Conservation (phyloP, 2,797 vertebrate genomes). For the Odontamblyopus rebecca region DNA sequence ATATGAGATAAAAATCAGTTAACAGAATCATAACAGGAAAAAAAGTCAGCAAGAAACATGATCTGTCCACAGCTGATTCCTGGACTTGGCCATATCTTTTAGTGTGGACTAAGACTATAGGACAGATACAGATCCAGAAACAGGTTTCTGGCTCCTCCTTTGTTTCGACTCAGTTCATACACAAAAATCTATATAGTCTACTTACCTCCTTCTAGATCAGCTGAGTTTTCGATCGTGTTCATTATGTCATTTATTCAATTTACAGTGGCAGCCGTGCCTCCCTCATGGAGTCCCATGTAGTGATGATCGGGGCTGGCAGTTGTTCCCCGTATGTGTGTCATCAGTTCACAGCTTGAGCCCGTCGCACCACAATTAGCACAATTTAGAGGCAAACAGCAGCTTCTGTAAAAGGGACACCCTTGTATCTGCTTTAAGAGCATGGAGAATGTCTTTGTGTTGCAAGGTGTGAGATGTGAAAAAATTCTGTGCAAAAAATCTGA, state of each 20-base stretch:
- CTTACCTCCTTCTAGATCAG: not conserved
- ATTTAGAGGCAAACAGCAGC: not conserved
- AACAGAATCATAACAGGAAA: no score
- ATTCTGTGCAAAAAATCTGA: no score
- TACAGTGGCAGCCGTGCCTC: not conserved
- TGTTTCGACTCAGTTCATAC: not conserved
- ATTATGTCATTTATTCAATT: not conserved
- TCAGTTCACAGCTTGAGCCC: slow-evolving; percentile 1
- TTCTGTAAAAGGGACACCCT: not conserved
- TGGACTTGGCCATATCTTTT: not conserved
- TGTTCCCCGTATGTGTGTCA: not conserved
- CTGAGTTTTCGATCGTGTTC: not conserved
- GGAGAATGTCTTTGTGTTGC: not conserved
- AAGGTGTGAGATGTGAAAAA: not conserved
- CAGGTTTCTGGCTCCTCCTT: not conserved
- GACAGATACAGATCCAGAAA: not conserved
- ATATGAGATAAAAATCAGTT: not conserved
- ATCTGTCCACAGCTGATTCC: not conserved
- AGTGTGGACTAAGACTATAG: not conserved
- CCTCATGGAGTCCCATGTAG: not conserved
- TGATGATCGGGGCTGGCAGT: not conserved
- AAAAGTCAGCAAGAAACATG: no score
- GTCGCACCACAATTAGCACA: slow-evolving; percentile 14
- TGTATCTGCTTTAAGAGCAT: not conserved
- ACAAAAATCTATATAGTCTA: not conserved